Base-by-base conservation (phyloP, 2,888 invertebrate species). In the Drosophila neotestacea region DNA sequence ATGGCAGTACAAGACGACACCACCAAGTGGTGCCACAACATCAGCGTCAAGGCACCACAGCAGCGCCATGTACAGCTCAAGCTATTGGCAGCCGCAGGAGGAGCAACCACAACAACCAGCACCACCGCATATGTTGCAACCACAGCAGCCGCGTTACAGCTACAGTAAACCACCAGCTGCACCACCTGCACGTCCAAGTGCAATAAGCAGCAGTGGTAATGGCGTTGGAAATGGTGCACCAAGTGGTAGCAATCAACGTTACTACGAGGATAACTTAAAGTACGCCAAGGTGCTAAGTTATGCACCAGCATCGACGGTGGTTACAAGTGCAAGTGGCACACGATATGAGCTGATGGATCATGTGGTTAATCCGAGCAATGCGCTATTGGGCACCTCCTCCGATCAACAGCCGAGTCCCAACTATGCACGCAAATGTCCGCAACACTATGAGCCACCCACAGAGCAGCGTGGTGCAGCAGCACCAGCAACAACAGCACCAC, bases 401-500 rank as follows among this genome's bases (percentile, higher is more conserved):
- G 91, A 90, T 30, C 90, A 91, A 65, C 91, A 90, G 41, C 88
- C 85, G 4, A 91, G 91, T 73, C 91, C 91, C 3, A 91, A 90
- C 28, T 91, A 91, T 73, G 91, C 81, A 0, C 78, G 91, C 4
- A 90, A 90, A 67, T 91, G 90, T 73, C 91, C 91, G 3, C 90
- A 89, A 39, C 86, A 90, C 44, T 90, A 89, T 65, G 81, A 90
- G 30, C 83, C 84, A 10, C 82, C 81, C 52, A 76, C 70, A 6
- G 86, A 85, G 27, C 81, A 80, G 27, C 69, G 81, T 6, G 65
- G 75, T 58, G 81, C 80, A 1, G 73, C 75, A 11, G 72, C 75
- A 7, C 60, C 70, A 4, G 30, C 58, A 36, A 1, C 63, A 42
- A 4, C 54, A 36, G 22, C 47, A 38, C 58, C 50, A 13, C 38